A percentile compares a stretch with the other conserved stretches of the same genome.
phyloP scores from a whole-genome alignment of 1,140 invertebrate genomes.

The Drosophila bipectinata region DNA sequence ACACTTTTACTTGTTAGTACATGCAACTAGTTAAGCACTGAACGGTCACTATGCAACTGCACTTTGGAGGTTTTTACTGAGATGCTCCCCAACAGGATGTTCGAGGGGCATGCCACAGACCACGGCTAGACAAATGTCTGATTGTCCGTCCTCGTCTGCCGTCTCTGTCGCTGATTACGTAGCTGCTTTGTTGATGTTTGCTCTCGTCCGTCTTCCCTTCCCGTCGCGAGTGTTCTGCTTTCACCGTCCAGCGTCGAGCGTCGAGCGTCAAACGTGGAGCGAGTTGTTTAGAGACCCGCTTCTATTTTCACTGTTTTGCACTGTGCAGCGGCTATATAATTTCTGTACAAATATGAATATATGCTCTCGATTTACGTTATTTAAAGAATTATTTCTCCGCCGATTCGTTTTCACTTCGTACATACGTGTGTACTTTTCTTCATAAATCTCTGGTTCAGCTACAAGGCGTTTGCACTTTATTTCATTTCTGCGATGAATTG shows the following conservation, averaged over 20 bases:
- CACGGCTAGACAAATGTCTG: slow-evolving; percentile 32
- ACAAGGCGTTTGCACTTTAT: slow-evolving; percentile 77
- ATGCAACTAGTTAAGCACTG: background rate
- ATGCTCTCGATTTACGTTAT: slow-evolving; percentile 38
- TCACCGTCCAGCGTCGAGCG: slow-evolving; percentile 54
- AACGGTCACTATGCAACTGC: background rate
- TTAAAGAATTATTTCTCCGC: slow-evolving; percentile 35
- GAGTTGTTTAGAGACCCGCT: slow-evolving; percentile 42
- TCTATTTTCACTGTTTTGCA: slow-evolving; percentile 24
- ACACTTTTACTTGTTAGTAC: background rate
- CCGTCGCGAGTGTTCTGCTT: slow-evolving; percentile 27
- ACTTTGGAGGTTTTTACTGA: background rate
- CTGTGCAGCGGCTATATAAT: slow-evolving; percentile 46
- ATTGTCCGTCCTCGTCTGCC: slow-evolving; percentile 8
- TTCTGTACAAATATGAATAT: slow-evolving; percentile 52
- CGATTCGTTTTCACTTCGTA: background rate
- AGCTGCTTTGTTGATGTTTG: slow-evolving; percentile 36
- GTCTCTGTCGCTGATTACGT: slow-evolving; percentile 9
- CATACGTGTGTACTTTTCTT: slow-evolving; percentile 11
- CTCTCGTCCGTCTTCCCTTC: slow-evolving; percentile 7
- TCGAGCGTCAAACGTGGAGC: slow-evolving; percentile 14
- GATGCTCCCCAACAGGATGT: background rate
- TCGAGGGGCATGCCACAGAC: slow-evolving; percentile 20
- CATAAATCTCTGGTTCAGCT: slow-evolving; percentile 52
- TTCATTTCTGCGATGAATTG: slow-evolving; percentile 55